phyloP scores from a whole-genome alignment of 2,797 vertebrate genomes.

The Pangasius krempfi region DNA sequence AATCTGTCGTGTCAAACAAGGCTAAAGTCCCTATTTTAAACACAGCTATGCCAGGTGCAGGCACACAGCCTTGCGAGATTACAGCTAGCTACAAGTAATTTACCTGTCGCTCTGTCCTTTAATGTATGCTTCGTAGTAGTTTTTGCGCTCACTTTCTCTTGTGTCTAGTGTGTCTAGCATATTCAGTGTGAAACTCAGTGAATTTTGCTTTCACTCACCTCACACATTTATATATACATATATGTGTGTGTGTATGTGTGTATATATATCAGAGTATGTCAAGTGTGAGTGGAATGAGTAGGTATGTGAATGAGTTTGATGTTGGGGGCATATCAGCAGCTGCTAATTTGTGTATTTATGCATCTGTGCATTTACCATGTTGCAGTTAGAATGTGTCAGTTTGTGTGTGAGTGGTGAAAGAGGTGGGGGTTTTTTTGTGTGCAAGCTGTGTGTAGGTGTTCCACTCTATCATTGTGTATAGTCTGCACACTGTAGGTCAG shows the following conservation, averaged over 20 bases:
- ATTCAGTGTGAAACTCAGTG: neutral
- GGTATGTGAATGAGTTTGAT: neutral
- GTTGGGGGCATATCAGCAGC: neutral
- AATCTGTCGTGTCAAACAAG: constrained; percentile 76
- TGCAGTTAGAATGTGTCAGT: neutral
- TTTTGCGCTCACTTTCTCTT: constrained; percentile 1
- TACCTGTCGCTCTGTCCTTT: constrained; percentile 14
- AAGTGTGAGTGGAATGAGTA: neutral
- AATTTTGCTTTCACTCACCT: neutral
- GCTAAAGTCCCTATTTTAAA: constrained; percentile 72
- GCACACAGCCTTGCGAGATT: constrained; percentile 58
- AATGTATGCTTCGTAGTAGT: constrained; percentile 2
- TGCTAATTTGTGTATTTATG: neutral
- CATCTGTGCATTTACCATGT: neutral
- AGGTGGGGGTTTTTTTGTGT: constrained; percentile 16
- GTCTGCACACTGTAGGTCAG: constrained; percentile 60
- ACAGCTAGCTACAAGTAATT: constrained; percentile 50
- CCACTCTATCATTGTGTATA: constrained; percentile 63
- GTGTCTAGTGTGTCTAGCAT: neutral
- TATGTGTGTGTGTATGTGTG: neutral
- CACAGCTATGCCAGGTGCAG: constrained; percentile 57
- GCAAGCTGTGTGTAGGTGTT: constrained; percentile 60
- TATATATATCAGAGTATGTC: neutral
- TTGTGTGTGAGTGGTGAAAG: neutral
- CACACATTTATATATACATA: neutral